Base-by-base conservation (phyloP, 2,113 vertebrate species). In the Bufo bufo region DNA sequence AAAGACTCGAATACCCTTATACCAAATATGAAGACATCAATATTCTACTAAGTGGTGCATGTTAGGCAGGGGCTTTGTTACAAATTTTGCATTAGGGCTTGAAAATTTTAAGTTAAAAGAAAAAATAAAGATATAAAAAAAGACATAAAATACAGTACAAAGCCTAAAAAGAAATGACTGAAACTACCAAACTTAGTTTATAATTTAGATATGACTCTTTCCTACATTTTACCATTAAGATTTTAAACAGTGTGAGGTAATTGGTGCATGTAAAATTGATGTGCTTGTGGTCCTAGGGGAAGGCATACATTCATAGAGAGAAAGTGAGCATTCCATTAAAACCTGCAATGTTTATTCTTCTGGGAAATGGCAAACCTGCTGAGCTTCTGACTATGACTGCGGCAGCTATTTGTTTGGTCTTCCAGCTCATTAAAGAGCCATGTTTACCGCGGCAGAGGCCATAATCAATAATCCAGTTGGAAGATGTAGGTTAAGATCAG, bases 311-410 rank as follows among this genome's bases (percentile, higher is more conserved):
- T 75, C 79, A 82, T 33, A 82, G 78, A 82, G 86, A 61, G 69
- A 87, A 87, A 87, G 78, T 82, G 79, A 87, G 79, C 86, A 63
- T 87, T 87, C 86, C 69, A 75, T 82, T 87, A 82, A 87, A 87
- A 87, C 66, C 50, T 75, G 69, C 43, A 59, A 20, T 87, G 54
- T 82, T 87, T 87, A 87, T 82, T 87, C 78, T 74, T 87, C 54
- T 81, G 69, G 86, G 86, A 75, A 82, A 86, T 66, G 54, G 85
- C 61, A 86, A 54, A 86, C 85, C 59, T 80, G 85, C 85, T 86
- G 85, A 54, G 77, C 78, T 4, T 54, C 75, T 20, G 54, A 61
- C 86, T 61, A 54, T 56, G 54, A 82, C 56, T 23, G 20, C 66
- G 47, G 61, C 50, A 74, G 69, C 86, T 63, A 75, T 82, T 87